Evolutionary conservation across 1,140 invertebrate genomes (phyloP).

Genomic region (Drosophila kurseongensis): DNA sequence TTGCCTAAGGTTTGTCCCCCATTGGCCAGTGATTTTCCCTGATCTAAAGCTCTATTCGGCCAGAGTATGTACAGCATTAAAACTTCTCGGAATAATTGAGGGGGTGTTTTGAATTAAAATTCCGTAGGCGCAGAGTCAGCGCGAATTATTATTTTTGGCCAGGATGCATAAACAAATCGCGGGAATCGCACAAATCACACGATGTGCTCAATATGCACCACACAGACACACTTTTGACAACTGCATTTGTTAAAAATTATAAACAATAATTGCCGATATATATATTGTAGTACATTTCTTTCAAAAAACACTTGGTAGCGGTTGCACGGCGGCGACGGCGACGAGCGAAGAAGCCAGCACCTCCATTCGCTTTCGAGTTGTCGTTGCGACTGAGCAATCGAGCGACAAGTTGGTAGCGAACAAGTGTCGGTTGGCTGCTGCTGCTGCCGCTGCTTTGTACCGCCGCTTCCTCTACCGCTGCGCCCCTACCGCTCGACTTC

Average conservation of each 20-base stretch:
- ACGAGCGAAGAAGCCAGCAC: conserved; percentile 68
- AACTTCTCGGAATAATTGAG: conserved; percentile 22
- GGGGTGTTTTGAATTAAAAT: conserved; percentile 38
- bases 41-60: not conserved
- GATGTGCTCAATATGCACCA: conserved; percentile 4
- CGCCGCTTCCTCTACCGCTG: conserved; percentile 4
- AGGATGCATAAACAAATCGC: conserved; percentile 60
- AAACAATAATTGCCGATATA: conserved; percentile 48
- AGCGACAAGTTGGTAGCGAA: conserved; percentile 67
- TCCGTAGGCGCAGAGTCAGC: conserved; percentile 16
- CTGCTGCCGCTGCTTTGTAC: not conserved
- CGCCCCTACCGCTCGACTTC: conserved; percentile 19
- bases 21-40: conserved; percentile 1
- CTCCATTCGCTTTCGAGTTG: conserved; percentile 79
- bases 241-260: conserved; percentile 68
- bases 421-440: conserved; percentile 69
- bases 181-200: conserved; percentile 30
- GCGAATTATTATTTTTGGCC: conserved; percentile 35
- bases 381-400: conserved; percentile 72
- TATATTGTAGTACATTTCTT: conserved; percentile 53
- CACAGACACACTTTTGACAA: conserved; percentile 42
- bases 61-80: conserved; percentile 46
- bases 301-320: conserved; percentile 62
- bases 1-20: conserved; percentile 26
- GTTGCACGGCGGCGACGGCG: conserved; percentile 69